Evolutionary conservation across 2,888 invertebrate genomes (phyloP).

Genomic region (Callimorpha dominula): DNA sequence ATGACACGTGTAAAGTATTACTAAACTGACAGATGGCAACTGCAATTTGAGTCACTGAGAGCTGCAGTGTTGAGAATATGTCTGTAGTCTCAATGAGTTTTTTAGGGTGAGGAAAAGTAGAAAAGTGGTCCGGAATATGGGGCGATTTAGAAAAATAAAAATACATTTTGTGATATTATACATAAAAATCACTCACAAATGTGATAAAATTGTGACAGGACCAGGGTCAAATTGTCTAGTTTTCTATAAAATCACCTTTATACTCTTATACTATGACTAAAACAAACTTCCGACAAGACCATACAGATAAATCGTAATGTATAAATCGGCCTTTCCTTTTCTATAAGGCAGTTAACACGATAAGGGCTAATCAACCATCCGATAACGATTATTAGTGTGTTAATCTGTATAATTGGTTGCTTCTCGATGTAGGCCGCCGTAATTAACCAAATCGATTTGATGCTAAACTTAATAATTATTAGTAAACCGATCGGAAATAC

Average conservation of each 20-base stretch:
- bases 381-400: slow-evolving; percentile 47
- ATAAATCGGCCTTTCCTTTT: slow-evolving; percentile 20
- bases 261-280: no score
- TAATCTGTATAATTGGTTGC: slow-evolving; percentile 47
- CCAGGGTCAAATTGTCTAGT: no score
- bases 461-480: slow-evolving; percentile 36
- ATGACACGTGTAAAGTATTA: background rate
- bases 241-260: no score
- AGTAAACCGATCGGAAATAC: slow-evolving; percentile 24
- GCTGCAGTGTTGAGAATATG: background rate
- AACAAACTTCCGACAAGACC: background rate
- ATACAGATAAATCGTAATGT: slow-evolving; percentile 8
- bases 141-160: no score
- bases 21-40: background rate
- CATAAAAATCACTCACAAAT: no score
- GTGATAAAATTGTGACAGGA: no score
- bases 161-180: no score
- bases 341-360: slow-evolving; percentile 44
- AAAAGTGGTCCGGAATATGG: background rate
- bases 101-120: background rate
- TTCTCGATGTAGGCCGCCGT: slow-evolving; percentile 36
- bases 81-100: background rate
- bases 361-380: slow-evolving; percentile 49
- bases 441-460: slow-evolving; percentile 34
- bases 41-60: background rate